Evolutionary conservation across 2,113 vertebrate genomes (phyloP), one percentile per base, ranked within the genome.

Genomic region (Telmatochromis sp.): DNA sequence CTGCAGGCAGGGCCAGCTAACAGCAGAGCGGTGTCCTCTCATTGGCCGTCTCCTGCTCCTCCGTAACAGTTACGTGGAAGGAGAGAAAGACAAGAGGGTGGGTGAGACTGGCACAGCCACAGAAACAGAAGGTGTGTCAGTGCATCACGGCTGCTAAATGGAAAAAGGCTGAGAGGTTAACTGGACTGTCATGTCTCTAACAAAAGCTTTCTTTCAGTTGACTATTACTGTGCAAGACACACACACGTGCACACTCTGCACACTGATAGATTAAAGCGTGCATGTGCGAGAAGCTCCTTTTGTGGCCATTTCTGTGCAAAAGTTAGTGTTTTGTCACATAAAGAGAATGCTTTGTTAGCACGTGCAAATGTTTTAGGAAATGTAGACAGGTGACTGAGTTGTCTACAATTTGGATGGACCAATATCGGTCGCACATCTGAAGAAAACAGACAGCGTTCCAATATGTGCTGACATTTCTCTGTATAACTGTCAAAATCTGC

Each of bases 41-140:
- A 82, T 85, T 88, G 83, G 84, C 13, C 6, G 73, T 58, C 83
- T 49, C 87, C 88, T 88, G 82, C 87, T 84, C 83, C 33, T 75
- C 28, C 55, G 53, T 82, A 51, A 51, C 89, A 89, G 89, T 83
- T 87, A 85, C 17, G 35, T 79, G 85, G 68, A 80, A 79, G 84
- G 81, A 84, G 55, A 85, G 84, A 89, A 78, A 54, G 79, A 57
- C 31, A 87, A 88, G 14, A 93, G 87, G 82, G 68, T 28, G 80
- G 91, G 86, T 88, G 85, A 87, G 23, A 47, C 81, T 45, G 26
- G 28, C 35, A 33, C 49, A 57, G 70, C 57, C 79, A 83, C 9
- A 87, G 3, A 58, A 17, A 31, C 60, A 80, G 11, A 84, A 80
- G 37, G 58, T 83, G 73, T 65, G 55, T 82, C 79, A 80, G 21